phyloP scores from a whole-genome alignment of 2,113 vertebrate species.

The Poeciliopsis retropinna region DNA sequence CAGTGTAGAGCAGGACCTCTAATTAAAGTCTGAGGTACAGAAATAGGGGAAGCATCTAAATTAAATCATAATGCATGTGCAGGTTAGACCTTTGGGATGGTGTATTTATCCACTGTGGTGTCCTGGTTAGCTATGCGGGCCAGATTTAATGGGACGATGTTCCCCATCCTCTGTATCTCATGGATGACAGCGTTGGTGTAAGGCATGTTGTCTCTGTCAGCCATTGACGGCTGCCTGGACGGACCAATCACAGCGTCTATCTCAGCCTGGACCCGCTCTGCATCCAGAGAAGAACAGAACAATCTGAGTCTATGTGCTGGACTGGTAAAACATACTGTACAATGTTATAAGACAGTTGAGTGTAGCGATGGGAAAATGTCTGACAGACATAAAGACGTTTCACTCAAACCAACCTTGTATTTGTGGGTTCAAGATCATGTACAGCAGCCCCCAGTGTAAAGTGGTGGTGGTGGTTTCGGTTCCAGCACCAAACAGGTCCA shows the following conservation, averaged over 20 bases:
- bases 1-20: too few species aligned
- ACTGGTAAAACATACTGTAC: too few species aligned
- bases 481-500: slow-evolving; percentile 83
- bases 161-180: slow-evolving; percentile 81
- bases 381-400: too few species aligned
- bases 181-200: slow-evolving; percentile 86
- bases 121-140: slow-evolving; percentile 57
- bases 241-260: slow-evolving; percentile 59
- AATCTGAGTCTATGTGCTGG: too few species aligned
- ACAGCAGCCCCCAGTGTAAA: slow-evolving; percentile 82
- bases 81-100: slow-evolving; percentile 75
- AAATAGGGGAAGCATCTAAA: too few species aligned
- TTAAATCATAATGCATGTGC: too few species aligned
- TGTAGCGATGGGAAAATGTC: too few species aligned
- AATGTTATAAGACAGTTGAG: too few species aligned
- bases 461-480: slow-evolving; percentile 85
- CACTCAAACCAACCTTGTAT: slow-evolving; percentile 78
- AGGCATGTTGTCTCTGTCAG: slow-evolving; percentile 75
- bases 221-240: slow-evolving; percentile 49
- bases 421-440: slow-evolving; percentile 79
- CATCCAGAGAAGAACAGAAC: neutral
- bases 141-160: slow-evolving; percentile 74
- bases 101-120: slow-evolving; percentile 66
- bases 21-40: too few species aligned
- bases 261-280: slow-evolving; percentile 74